phyloP scores from a whole-genome alignment of 2,797 vertebrate genomes.

The Mus minutoides region DNA sequence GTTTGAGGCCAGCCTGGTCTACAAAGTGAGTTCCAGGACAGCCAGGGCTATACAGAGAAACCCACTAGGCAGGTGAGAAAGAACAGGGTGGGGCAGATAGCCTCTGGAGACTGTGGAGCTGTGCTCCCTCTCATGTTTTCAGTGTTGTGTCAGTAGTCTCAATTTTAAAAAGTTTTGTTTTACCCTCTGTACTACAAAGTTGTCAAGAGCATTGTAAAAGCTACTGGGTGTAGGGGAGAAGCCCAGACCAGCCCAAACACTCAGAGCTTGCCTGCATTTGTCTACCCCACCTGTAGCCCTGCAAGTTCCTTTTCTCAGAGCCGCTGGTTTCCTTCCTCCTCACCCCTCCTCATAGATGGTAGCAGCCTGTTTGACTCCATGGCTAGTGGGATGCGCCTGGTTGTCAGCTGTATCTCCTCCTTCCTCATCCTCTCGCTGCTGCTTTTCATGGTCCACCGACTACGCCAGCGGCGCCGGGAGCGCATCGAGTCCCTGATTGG shows the following conservation, averaged over 20 bases:
- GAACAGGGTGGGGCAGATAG: background rate
- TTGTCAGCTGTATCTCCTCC: constrained; percentile 98
- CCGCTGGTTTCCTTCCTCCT: background rate
- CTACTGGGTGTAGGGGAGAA: background rate
- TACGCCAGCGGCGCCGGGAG: constrained; percentile 95
- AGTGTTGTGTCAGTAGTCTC: background rate
- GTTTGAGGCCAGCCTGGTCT: too few species aligned
- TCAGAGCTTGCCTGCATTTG: background rate
- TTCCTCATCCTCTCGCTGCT: constrained; percentile 99
- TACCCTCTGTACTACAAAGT: background rate
- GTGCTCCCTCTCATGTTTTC: background rate
- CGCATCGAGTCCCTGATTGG: constrained; percentile 98
- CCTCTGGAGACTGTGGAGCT: background rate
- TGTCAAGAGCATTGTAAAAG: background rate
- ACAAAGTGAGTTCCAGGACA: too few species aligned
- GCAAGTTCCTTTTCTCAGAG: background rate
- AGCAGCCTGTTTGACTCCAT: constrained; percentile 98
- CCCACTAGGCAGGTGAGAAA: background rate
- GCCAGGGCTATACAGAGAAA: too few species aligned
- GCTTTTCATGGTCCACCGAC: constrained; percentile 99
- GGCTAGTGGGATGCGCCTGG: constrained; percentile 98
- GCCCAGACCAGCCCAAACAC: rapidly evolving
- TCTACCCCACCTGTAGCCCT: too few species aligned
- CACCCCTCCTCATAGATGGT: constrained; percentile 89
- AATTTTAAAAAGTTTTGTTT: background rate